phyloP scores from a whole-genome alignment of 2,113 vertebrate species.

The Microtus montanus region DNA sequence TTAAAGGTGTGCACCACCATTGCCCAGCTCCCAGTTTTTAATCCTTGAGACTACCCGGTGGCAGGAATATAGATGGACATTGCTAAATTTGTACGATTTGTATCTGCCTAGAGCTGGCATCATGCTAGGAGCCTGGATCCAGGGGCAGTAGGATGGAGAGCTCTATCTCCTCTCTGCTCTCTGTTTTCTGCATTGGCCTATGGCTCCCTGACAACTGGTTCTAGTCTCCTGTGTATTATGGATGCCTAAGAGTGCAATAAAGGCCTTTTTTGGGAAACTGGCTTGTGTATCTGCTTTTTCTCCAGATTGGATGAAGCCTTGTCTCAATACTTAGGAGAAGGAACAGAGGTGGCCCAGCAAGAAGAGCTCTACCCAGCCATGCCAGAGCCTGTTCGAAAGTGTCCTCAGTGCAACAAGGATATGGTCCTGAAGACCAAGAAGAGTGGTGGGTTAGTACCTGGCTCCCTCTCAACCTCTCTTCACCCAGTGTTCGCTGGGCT shows the following conservation, averaged over 20 bases:
- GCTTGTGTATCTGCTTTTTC: not conserved
- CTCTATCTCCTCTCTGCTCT: not conserved
- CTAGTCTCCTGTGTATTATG: rapidly evolving
- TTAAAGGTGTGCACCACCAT: too few relatives aligned
- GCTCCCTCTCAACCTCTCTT: not conserved
- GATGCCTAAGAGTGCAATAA: not conserved
- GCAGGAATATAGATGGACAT: not conserved
- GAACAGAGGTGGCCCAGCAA: constrained; percentile 82
- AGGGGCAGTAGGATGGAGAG: not conserved
- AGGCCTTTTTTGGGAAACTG: not conserved
- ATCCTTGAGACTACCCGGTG: not conserved
- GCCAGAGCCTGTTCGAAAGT: constrained; percentile 90
- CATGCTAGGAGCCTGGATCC: not conserved
- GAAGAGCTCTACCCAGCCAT: constrained; percentile 88
- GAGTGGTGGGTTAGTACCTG: constrained; percentile 88
- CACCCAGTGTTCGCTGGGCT: not conserved
- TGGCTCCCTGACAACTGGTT: not conserved
- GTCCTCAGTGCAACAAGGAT: constrained; percentile 93
- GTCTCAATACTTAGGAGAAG: constrained; percentile 93
- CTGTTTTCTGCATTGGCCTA: not conserved
- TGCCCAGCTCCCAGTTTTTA: not conserved
- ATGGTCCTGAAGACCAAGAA: constrained; percentile 96
- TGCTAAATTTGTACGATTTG: not conserved
- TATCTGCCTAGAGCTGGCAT: not conserved
- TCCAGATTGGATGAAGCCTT: constrained; percentile 94